These are phyloP conservation scores for Acestrorhynchus altus DNA, from an alignment of 2,797 vertebrate species.

Conservation along the genomic window DNA sequence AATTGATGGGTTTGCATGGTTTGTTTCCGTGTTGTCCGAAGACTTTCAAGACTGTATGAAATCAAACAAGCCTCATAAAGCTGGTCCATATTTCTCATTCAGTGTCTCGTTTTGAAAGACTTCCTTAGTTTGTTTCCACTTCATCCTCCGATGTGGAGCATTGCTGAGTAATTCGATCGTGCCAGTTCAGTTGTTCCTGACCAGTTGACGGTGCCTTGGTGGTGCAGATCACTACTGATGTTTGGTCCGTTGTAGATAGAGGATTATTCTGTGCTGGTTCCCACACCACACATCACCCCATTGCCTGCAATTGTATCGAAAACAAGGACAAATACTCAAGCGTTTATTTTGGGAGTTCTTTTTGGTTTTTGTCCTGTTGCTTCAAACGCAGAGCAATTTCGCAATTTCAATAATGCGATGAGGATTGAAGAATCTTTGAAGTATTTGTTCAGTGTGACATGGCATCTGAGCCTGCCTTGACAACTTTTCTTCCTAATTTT, in stretches of 20 bases:
- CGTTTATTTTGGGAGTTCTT: background rate
- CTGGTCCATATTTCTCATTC: constrained; percentile 5
- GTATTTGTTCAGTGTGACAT: constrained; percentile 34
- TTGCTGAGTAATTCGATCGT: constrained; percentile 37
- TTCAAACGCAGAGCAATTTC: constrained; percentile 12
- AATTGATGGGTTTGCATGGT: constrained; percentile 28
- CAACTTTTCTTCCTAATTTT: background rate
- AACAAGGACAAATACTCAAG: background rate
- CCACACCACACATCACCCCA: background rate
- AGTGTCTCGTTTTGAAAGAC: background rate
- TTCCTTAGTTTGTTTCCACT: background rate
- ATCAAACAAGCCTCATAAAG: background rate
- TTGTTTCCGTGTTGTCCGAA: constrained; percentile 9
- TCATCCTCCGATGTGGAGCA: constrained; percentile 20
- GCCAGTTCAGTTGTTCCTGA: constrained; percentile 56
- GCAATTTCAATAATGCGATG: constrained; percentile 5
- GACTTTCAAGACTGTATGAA: constrained; percentile 3
- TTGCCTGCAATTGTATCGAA: background rate
- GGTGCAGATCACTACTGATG: constrained; percentile 66
- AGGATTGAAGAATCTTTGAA: background rate
- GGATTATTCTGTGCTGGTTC: background rate
- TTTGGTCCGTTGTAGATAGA: constrained; percentile 48
- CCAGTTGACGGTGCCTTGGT: constrained; percentile 69
- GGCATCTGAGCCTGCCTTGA: background rate
- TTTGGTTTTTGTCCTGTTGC: background rate